Evolutionary conservation across 2,113 vertebrate genomes (phyloP), one percentile per base, ranked within the genome.

Genomic region (Archilochus colubris): DNA sequence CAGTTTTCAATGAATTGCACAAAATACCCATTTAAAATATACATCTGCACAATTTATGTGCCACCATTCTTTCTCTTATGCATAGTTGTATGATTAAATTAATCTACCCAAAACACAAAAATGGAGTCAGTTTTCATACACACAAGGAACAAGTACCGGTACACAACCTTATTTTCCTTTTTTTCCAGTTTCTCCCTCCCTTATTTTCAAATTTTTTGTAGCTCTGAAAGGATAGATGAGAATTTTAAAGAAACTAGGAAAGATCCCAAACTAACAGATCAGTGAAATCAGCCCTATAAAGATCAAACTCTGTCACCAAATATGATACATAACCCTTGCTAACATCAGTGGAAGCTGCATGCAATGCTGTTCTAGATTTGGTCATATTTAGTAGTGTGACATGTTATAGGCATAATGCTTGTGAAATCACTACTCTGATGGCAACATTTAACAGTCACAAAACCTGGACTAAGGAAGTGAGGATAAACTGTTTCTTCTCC

Each of bases 81-180:
- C 98, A 98, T 98, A 98, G 98, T 98, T 72, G 53, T 92, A 95
- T 95, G 92, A 93, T 98, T 97, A 97, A 95, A 96, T 95, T 92
- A 97, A 97, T 96, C 94, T 95, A 88, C 67, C 70, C 81, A 94
- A 95, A 86, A 88, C 90, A 96, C 75, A 97, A 63, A 96, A 96
- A 96, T 89, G 78, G 87, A 96, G 72, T 93, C 88, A 94, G 91
- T 97, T 90, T 97, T 94, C 93, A 94, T 94, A 98, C 93, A 96
- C 84, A 90, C 85, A 95, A 91, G 83, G 88, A 96, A 92, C 84
- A 96, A 94, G 86, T 96, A 96, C 92, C 57, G 6, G 51, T 90
- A 89, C 84, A 82, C 91, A 38, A 91, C 68, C 89, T 93, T 82
- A 25, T 51, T 78, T 40, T 78, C 58, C 27, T 89, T 51, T 91